These are phyloP conservation scores for Serranochromis macrocephalus DNA, from an alignment of 2,113 vertebrate species.

Conservation along the genomic window DNA sequence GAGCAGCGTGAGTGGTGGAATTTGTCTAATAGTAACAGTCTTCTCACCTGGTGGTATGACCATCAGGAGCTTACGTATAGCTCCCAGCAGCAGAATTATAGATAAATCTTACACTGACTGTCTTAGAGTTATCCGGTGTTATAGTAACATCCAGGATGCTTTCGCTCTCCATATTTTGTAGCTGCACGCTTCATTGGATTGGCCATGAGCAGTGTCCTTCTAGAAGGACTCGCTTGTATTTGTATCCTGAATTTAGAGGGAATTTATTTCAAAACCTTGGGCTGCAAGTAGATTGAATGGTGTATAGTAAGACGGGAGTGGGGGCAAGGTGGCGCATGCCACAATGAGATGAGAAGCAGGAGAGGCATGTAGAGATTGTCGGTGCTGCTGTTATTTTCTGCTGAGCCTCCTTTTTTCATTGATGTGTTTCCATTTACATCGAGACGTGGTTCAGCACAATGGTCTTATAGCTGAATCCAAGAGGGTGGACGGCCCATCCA, in stretches of 20 bases:
- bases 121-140: background rate
- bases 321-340: background rate
- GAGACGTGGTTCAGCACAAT: background rate
- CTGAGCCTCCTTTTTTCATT: slow-evolving; percentile 10
- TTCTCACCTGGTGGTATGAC: background rate
- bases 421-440: background rate
- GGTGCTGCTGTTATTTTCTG: background rate
- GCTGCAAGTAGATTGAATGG: background rate
- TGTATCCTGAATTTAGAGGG: background rate
- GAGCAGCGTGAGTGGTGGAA: background rate
- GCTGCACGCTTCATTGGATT: background rate
- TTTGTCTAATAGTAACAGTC: background rate
- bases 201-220: background rate
- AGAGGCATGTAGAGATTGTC: background rate
- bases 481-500: background rate
- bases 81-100: background rate
- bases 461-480: background rate
- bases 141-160: background rate
- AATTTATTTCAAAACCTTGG: background rate
- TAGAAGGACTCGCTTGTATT: background rate
- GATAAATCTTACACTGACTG: background rate
- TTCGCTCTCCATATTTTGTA: background rate
- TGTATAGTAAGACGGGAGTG: background rate
- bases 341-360: background rate
- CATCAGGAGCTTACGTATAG: background rate